Evolutionary conservation across 2,113 vertebrate genomes (phyloP).

Genomic region (Ellobius talpinus): DNA sequence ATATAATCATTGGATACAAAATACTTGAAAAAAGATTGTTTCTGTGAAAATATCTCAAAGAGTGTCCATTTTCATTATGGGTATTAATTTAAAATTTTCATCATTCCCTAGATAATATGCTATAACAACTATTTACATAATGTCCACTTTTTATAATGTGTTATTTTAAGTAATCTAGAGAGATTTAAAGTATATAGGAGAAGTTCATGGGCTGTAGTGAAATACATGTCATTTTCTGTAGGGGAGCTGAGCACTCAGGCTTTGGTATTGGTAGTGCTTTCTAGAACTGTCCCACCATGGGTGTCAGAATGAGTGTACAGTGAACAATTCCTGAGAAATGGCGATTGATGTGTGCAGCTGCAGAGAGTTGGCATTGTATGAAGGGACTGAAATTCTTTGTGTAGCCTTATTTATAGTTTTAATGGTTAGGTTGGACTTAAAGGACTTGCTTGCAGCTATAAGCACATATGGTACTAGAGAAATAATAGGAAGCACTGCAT

Average conservation of each 20-base stretch:
- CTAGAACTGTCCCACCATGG: not conserved
- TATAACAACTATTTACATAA: not conserved
- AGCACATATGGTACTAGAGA: not conserved
- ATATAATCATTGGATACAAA: not conserved
- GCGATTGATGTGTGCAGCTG: not conserved
- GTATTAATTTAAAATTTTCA: not conserved
- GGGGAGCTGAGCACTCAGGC: not conserved
- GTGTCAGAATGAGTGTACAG: not conserved
- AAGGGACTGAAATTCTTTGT: conserved; percentile 5
- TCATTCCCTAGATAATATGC: not conserved
- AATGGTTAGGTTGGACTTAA: not conserved
- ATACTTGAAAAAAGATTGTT: not conserved
- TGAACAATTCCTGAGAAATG: not conserved
- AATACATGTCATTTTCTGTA: not conserved
- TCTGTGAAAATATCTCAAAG: not conserved
- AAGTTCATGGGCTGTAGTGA: not conserved
- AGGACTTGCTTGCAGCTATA: conserved; percentile 4
- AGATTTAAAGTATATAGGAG: not conserved
- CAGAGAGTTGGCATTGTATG: not conserved
- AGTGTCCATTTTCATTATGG: not conserved
- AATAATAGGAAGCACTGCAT: not conserved
- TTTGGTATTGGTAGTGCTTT: not conserved
- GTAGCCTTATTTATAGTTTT: not conserved
- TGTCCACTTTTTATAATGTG: not conserved
- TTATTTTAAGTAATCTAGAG: not conserved